A percentile compares a stretch with the other conserved stretches of the same genome.
phyloP scores from a whole-genome alignment of 2,113 vertebrate species.

The Dolichotis patagonum region DNA sequence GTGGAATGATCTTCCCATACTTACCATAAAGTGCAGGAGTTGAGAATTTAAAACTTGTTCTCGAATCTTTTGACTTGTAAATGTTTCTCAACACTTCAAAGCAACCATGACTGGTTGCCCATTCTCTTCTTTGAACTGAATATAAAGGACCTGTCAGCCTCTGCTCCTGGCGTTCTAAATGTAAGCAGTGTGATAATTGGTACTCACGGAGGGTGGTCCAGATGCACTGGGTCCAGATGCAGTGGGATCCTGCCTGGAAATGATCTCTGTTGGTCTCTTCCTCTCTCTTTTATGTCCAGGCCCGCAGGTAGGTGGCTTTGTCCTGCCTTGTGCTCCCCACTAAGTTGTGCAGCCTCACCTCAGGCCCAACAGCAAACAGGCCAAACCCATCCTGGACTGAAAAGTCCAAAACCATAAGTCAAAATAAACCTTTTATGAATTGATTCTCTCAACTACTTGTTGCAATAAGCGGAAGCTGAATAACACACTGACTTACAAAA shows the following conservation, averaged over 20 bases:
- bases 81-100: constrained; percentile 2
- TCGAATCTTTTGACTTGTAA: constrained; percentile 22
- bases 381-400: not conserved
- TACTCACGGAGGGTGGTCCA: constrained; percentile 2
- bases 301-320: not conserved
- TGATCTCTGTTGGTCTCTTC: not conserved
- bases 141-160: not conserved
- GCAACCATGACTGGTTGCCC: not conserved
- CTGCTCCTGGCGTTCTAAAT: not conserved
- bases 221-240: not conserved
- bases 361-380: not conserved
- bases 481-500: not conserved
- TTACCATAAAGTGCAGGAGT: not conserved
- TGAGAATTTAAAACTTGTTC: not conserved
- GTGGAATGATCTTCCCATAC: not conserved
- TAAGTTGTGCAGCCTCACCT: too few relatives aligned
- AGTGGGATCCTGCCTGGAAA: not conserved
- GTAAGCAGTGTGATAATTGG: not conserved
- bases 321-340: not conserved
- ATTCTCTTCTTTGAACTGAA: not conserved
- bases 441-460: not conserved
- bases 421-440: not conserved
- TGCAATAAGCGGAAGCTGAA: not conserved
- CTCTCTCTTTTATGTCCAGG: not conserved
- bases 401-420: not conserved